These are phyloP conservation scores for Physeter macrocephalus DNA, from an alignment of 2,113 vertebrate genomes.

Conservation along the genomic window DNA sequence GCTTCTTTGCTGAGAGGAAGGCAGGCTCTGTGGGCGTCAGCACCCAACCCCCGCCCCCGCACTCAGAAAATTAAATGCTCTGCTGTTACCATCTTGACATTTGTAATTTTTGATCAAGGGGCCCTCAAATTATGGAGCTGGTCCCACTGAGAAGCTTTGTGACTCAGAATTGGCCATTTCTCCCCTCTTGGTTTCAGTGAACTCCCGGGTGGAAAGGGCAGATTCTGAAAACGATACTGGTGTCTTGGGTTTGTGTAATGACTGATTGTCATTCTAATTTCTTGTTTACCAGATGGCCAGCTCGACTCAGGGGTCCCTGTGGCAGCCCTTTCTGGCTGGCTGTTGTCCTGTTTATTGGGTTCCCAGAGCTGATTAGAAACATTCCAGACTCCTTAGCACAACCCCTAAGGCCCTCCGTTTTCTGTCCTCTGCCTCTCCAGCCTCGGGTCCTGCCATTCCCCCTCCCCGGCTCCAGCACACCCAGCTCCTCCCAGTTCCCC, in stretches of 20 bases:
- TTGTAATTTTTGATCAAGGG: background rate
- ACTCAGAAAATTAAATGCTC: background rate
- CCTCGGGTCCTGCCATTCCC: background rate
- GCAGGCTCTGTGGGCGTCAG: accelerated
- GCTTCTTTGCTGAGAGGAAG: background rate
- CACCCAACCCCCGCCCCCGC: too few species aligned
- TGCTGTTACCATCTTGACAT: background rate
- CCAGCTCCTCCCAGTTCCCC: background rate
- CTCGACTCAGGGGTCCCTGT: background rate
- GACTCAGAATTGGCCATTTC: background rate
- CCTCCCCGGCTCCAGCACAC: background rate
- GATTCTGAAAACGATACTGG: background rate
- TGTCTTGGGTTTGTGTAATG: background rate
- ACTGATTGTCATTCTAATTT: background rate
- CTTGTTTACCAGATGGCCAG: background rate
- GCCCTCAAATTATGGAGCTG: background rate
- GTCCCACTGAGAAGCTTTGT: background rate
- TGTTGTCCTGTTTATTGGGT: background rate
- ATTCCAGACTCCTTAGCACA: background rate
- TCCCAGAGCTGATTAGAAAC: background rate
- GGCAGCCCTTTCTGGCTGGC: background rate
- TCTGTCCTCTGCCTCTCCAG: too few species aligned
- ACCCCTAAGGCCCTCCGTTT: background rate
- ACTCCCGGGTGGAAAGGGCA: background rate
- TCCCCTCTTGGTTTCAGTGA: background rate